Evolutionary conservation across 2,888 invertebrate genomes (phyloP), one percentile per base, ranked within the genome.

Genomic region (Drosophila ustulata): DNA sequence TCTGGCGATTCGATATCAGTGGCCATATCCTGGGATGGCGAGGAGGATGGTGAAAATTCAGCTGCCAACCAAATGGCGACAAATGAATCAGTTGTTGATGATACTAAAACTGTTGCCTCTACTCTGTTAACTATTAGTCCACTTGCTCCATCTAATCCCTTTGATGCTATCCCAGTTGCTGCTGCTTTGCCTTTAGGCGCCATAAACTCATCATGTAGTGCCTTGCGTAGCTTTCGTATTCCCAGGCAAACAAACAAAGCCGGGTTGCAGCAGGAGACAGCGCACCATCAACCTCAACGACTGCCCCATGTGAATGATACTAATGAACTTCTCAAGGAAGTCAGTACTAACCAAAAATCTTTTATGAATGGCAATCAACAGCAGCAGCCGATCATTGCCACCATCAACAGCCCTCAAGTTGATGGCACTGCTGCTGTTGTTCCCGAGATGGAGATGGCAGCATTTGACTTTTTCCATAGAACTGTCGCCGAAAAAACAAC

Each of bases 1-100:
- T 32, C 53, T 37, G 68, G 61, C 7, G 83, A 84, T 57, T 47
- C 46, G 0, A 28, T 84, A 4, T 82, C 84, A 4, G 67, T 84
- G 23, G 45, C 53, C 0, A 66, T 80, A 23, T 81, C 84, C 1
- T 83, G 82, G 71, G 49, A 78, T 28, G 82, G 75, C 0, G 74
- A 78, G 18, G 39, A 41, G 0, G 37, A 37, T 2, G 78, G 82
- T 23, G 58, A n/a, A 13, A 13, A 4, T 37, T 46, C 37, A 57
- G 1, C 30, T 18, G 18, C 9, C 7, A 32, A 5, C 3, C 13
- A 6, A 13, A 30, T n/a, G 23, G 18, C 3, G 23, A 25, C 8
- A 23, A 32, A n/a, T 3, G 30, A n/a, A 25, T 3, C 1, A 18
- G 3, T 11, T 23, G n/a, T 25, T 18, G 23, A 18, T 18, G 18